Conservation (phyloP, 2,888 invertebrate species). For the Opisthograptis luteolata region DNA sequence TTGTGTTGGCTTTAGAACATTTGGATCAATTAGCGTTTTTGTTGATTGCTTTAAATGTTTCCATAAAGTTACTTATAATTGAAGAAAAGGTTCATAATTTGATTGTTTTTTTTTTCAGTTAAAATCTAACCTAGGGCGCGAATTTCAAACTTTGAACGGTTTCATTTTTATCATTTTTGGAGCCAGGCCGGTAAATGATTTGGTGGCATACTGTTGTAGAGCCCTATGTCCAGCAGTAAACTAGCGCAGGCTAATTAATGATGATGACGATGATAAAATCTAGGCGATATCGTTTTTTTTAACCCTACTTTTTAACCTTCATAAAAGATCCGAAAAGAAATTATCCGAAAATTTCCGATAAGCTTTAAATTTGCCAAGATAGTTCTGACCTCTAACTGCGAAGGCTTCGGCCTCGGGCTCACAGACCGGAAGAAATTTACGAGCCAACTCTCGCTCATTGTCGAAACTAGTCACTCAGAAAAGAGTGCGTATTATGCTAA, state of each 20-base stretch:
- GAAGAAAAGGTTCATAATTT: too few relatives aligned
- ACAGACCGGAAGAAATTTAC: conserved; percentile 35
- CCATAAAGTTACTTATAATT: too few relatives aligned
- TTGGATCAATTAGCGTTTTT: neutral
- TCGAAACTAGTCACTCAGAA: conserved; percentile 37
- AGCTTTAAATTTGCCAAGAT: conserved; percentile 4
- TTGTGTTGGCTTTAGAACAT: neutral
- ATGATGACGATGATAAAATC: too few relatives aligned
- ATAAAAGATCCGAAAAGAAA: too few relatives aligned
- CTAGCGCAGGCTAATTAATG: too few relatives aligned
- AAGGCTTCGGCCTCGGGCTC: conserved; percentile 5
- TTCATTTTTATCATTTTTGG: too few relatives aligned
- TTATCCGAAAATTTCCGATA: neutral
- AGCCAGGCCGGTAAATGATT: too few relatives aligned
- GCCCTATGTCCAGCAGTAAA: too few relatives aligned
- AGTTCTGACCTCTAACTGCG: conserved; percentile 3
- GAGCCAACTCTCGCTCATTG: conserved; percentile 29
- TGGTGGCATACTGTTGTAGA: too few relatives aligned
- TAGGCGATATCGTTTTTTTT: neutral
- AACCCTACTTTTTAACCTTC: neutral
- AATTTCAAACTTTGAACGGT: too few relatives aligned
- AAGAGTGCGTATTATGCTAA: conserved; percentile 30
- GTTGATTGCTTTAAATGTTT: neutral
- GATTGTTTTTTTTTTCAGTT: too few relatives aligned
- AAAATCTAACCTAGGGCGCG: too few relatives aligned